These are phyloP conservation scores for Indri indri DNA, from an alignment of 2,113 vertebrate genomes.

Conservation along the genomic window DNA sequence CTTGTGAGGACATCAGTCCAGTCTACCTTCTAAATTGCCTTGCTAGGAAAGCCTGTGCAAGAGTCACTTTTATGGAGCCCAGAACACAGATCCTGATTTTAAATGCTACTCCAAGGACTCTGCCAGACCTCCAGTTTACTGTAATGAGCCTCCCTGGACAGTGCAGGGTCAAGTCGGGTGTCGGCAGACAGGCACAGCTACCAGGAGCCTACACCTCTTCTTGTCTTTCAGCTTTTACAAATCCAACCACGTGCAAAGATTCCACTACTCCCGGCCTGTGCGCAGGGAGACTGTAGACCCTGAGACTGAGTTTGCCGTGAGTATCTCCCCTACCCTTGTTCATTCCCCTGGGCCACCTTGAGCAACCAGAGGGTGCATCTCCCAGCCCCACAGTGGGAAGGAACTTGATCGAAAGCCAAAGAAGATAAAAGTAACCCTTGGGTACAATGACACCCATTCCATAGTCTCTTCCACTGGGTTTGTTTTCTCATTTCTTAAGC, in stretches of 20 bases:
- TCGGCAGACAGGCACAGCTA: background rate
- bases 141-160: background rate
- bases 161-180: background rate
- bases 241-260: too few relatives aligned
- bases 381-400: background rate
- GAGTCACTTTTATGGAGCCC: background rate
- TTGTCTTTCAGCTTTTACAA: too few relatives aligned
- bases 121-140: background rate
- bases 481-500: too few relatives aligned
- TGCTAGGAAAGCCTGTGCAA: background rate
- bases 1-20: background rate
- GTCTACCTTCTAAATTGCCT: background rate
- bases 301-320: slow-evolving; percentile 97
- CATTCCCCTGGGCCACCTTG: rapidly evolving
- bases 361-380: background rate
- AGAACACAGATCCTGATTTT: background rate
- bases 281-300: slow-evolving; percentile 94
- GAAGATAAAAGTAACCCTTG: too few relatives aligned
- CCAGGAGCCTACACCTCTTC: background rate
- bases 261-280: too few relatives aligned
- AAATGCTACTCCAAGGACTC: background rate
- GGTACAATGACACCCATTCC: rapidly evolving
- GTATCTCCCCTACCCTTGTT: slow-evolving; percentile 73
- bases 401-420: background rate
- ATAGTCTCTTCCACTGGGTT: background rate